Base-by-base conservation (phyloP, 1,140 invertebrate species). In the Atopsyche davidsoni region DNA sequence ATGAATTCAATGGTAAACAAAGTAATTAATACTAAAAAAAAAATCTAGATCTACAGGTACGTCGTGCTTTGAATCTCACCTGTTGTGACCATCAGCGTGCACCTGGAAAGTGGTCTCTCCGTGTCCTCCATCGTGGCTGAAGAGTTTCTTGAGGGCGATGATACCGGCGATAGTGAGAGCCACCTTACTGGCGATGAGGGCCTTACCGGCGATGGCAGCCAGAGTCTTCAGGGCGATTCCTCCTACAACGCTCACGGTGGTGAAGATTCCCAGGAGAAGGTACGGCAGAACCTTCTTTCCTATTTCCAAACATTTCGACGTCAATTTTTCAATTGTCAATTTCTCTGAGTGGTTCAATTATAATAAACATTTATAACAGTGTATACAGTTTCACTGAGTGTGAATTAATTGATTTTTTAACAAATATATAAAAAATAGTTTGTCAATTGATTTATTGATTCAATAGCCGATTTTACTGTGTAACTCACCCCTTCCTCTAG, bases 141-240 rank as follows among this genome's bases (percentile, higher is more conserved):
- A 82, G 48, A 83, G 69, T 62, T 83, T 83, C 68, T 82, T 84
- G 19, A 84, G 68, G 18, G 79, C 80, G 51, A 83, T 80, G 25
- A 82, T 80, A 28, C 80, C 78, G 38, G 81, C 78, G 49, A 84
- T 82, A 36, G 81, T 80, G 25, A 84, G 62, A 0, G 81, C 81
- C 32, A 82, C 76, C 60, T 84, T 84, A 64, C 79, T 81, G 51
- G 81, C 79, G 40, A 84, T 75, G 18, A 83, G 64, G 2, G 81
- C 79, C 64, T 84, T 82, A 16, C 78, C 80, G 13, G 81, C 80
- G 45, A 83, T 79, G 3, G 80, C 71, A 25, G 79, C 80, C 49
- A 83, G 63, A 4, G 78, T 77, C 67, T 82, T 82, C 47, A 82
- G 64, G 21, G 79, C 79, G 53, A 83, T 76, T 51, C 69, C 71